These are phyloP conservation scores for Cotesia vestalis DNA, from an alignment of 1,140 invertebrate species.

Conservation along the genomic window DNA sequence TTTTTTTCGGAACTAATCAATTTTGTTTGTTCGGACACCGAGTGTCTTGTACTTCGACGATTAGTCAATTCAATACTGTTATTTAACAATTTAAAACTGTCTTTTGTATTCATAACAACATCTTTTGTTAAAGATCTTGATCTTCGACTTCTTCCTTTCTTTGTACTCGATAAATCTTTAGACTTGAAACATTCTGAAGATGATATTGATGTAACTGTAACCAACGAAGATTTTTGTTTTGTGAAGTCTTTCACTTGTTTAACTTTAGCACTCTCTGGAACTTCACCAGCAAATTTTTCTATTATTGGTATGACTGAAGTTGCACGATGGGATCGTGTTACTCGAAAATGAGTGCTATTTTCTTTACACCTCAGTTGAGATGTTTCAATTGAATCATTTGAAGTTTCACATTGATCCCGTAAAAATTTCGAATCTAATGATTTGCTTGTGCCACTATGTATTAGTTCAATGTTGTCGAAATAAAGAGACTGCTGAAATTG, in stretches of 20 bases:
- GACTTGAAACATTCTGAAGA: neutral
- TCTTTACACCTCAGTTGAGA: neutral
- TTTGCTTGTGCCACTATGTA: neutral
- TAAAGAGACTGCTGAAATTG: neutral
- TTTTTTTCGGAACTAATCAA: too few relatives aligned
- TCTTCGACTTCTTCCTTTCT: constrained; percentile 14
- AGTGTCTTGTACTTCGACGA: too few relatives aligned
- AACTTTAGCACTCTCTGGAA: constrained; percentile 14
- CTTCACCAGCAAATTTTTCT: neutral
- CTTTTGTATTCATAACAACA: constrained; percentile 14
- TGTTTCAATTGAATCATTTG: neutral
- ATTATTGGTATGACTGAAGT: constrained; percentile 37
- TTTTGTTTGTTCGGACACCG: too few relatives aligned
- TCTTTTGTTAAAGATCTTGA: constrained; percentile 41
- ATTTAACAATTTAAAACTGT: too few relatives aligned
- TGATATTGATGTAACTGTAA: neutral
- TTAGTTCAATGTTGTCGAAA: too few relatives aligned
- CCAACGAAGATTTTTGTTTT: constrained; percentile 31
- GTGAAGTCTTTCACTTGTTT: constrained; percentile 28
- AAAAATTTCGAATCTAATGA: neutral
- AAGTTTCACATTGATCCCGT: neutral
- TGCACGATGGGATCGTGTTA: constrained; percentile 44
- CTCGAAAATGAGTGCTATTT: constrained; percentile 30
- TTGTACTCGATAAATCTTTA: neutral
- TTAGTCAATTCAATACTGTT: too few relatives aligned